Evolutionary conservation across 2,888 invertebrate species (phyloP).

Genomic region (Dinocampus coccinellae): DNA sequence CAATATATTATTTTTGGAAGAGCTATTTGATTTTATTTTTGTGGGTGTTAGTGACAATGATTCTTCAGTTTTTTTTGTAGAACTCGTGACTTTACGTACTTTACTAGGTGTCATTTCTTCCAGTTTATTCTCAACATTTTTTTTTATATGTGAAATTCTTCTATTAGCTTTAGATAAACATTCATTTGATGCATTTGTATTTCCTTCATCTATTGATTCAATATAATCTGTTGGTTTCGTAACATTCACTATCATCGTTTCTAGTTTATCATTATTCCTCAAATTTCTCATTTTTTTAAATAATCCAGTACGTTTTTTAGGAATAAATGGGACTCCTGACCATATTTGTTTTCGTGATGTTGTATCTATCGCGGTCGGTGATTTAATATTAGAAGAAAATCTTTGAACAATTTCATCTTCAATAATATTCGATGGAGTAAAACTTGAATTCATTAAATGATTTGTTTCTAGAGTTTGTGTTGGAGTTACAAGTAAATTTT

Average conservation of each 20-base stretch:
- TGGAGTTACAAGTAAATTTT: too few relatives aligned
- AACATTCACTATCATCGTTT: not conserved
- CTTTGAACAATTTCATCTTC: too few relatives aligned
- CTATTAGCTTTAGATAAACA: constrained; percentile 43
- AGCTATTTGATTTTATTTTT: not conserved
- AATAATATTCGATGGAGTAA: too few relatives aligned
- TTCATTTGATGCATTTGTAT: not conserved
- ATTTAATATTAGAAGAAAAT: too few relatives aligned
- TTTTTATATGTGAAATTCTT: constrained; percentile 53
- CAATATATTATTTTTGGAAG: not conserved
- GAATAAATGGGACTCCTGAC: too few relatives aligned
- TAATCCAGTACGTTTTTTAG: not conserved
- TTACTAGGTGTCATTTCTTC: not conserved
- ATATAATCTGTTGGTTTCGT: not conserved
- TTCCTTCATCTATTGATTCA: not conserved
- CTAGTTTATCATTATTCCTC: not conserved
- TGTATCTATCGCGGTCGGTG: not conserved
- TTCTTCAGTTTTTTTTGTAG: not conserved
- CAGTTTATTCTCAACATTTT: constrained; percentile 14
- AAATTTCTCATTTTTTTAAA: not conserved
- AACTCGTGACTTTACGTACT: not conserved
- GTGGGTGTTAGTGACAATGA: not conserved
- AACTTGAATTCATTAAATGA: too few relatives aligned
- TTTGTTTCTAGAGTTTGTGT: too few relatives aligned
- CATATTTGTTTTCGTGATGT: not conserved